A percentile compares a stretch with the other conserved stretches of the same genome.
phyloP scores from a whole-genome alignment of 2,797 vertebrate species.

The Paedocypris micromegethes region DNA sequence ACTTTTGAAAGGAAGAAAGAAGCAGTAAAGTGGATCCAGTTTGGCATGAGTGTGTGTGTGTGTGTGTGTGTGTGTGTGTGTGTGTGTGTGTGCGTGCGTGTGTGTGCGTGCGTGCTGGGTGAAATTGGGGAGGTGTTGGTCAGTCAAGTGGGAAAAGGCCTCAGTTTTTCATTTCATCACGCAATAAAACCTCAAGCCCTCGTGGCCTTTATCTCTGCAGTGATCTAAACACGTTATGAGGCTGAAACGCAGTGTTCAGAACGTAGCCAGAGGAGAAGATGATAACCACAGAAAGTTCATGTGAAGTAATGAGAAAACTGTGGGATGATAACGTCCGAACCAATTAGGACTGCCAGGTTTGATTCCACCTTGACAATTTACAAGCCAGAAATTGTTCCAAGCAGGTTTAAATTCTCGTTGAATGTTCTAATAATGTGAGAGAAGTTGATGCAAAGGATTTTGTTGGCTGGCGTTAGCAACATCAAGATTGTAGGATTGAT shows the following conservation, averaged over 20 bases:
- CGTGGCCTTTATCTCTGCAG: conserved; percentile 33
- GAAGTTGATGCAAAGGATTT: too few species aligned
- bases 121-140: conserved; percentile 28
- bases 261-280: conserved; percentile 21
- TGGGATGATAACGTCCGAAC: conserved; percentile 30
- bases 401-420: conserved; percentile 10
- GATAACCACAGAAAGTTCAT: conserved; percentile 31
- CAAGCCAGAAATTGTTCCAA: conserved; percentile 8
- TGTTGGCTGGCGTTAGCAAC: too few species aligned
- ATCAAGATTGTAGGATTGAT: too few species aligned
- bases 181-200: conserved; percentile 32
- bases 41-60: neutral
- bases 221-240: conserved; percentile 32
- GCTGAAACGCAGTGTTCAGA: conserved; percentile 26
- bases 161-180: conserved; percentile 43
- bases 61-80: neutral
- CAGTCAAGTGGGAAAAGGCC: conserved; percentile 31
- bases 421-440: neutral
- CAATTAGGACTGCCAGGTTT: conserved; percentile 33
- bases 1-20: conserved; percentile 14
- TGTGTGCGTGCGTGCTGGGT: neutral
- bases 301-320: conserved; percentile 36
- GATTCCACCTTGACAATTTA: conserved; percentile 12
- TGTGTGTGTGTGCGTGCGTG: neutral
- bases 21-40: conserved; percentile 7